Evolutionary conservation across 2,113 vertebrate genomes (phyloP), one percentile per base, ranked within the genome.

Genomic region (Sisor rabdophorus): DNA sequence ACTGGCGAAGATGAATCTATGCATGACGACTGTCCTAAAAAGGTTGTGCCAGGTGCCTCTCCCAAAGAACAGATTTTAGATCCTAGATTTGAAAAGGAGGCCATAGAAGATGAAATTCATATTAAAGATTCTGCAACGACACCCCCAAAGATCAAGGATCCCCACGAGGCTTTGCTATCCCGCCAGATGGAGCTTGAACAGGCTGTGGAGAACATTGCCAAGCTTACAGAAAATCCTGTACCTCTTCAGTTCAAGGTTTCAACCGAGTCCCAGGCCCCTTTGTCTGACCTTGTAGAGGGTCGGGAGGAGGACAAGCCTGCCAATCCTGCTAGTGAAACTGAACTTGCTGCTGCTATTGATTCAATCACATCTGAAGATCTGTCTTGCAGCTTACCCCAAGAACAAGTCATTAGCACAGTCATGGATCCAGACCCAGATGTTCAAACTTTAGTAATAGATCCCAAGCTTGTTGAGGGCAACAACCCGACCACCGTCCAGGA

Each of bases 281-380:
- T 90, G 22, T 88, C 87, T 20, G 82, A 90, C 28, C 53, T 83
- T 22, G 79, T 50, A 9, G 60, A 83, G 58, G 89, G 88, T 47
- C 64, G 85, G 40, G 89, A 95, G 1, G 92, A 91, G n/a, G 94
- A 94, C 83, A 98, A 98, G 80, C 91, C 96, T 0, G 87, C 93
- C 0, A 95, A 93, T 71, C 94, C 95, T 68, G 94, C 96, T 0
- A 98, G 92, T 3, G 97, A 99, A 79, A 98, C 94, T 0, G 96
- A 98, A 82, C 91, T 99, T 76, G 97, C 96, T 2, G 96, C 96
- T 0, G 97, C 97, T 48, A 99, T 99, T 0, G 94, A 96, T 58
- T 99, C 97, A 44, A 99, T 99, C 79, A 98, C 96, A 36, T 86
- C 88, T 47, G 95, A 91, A 6, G 94, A 95, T 32, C 82, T 89